Conservation (phyloP, 1,140 invertebrate genomes). For the Sesamia nonagrioides region DNA sequence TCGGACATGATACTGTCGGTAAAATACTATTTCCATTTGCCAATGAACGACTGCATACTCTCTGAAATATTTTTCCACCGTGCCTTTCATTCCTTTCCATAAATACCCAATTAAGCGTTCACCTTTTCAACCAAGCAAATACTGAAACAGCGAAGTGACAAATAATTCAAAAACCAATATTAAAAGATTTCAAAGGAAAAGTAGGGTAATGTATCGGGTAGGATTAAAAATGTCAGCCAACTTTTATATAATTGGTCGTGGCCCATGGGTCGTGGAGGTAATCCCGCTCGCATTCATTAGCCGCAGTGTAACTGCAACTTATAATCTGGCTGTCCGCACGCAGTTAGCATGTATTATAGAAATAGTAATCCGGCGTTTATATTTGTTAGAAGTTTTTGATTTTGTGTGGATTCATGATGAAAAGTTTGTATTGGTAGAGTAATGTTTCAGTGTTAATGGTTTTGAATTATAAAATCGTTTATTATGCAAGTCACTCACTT, state of each 20-base stretch:
- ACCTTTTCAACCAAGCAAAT: background rate
- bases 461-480: too few relatives aligned
- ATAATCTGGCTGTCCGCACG: conserved; percentile 68
- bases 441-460: too few relatives aligned
- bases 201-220: conserved; percentile 64
- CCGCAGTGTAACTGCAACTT: conserved; percentile 73
- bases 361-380: background rate
- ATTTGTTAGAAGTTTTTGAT: background rate
- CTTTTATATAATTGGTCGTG: conserved; percentile 76
- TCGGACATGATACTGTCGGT: background rate
- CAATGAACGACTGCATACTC: background rate
- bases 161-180: conserved; percentile 33
- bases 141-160: conserved; percentile 5
- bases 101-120: background rate
- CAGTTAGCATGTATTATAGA: background rate
- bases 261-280: conserved; percentile 65
- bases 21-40: background rate
- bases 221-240: conserved; percentile 75
- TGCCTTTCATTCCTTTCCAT: too few relatives aligned
- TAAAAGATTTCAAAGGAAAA: conserved; percentile 11
- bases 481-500: too few relatives aligned
- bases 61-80: background rate
- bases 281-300: conserved; percentile 78
- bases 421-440: too few relatives aligned
- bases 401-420: background rate